phyloP scores from a whole-genome alignment of 2,888 invertebrate genomes.

The Ichneumoninae sp. region DNA sequence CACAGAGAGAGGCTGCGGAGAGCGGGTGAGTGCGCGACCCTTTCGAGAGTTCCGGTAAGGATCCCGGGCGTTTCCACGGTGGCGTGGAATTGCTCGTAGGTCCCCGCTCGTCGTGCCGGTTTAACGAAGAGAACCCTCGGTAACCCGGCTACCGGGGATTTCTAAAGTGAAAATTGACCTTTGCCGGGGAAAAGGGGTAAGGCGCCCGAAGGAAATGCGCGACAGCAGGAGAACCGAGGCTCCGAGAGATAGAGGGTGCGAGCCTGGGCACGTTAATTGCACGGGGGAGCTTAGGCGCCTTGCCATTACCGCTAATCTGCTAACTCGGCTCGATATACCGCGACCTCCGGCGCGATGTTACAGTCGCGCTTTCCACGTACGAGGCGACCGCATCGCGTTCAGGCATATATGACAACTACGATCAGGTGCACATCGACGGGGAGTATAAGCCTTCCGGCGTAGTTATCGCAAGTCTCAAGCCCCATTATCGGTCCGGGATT shows the following conservation, averaged over 20 bases:
- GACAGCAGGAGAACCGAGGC: constrained; percentile 31
- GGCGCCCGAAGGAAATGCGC: constrained; percentile 34
- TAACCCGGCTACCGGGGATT: constrained; percentile 30
- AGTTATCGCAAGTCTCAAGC: background rate
- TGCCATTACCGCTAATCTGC: constrained; percentile 74
- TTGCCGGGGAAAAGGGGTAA: constrained; percentile 32
- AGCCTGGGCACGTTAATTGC: constrained; percentile 70
- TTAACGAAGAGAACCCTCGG: constrained; percentile 31
- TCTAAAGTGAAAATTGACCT: constrained; percentile 59
- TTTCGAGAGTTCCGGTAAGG: constrained; percentile 41
- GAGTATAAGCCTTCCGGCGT: constrained; percentile 5
- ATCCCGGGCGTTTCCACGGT: constrained; percentile 14
- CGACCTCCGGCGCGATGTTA: constrained; percentile 10
- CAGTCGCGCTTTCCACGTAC: constrained; percentile 22
- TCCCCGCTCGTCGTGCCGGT: background rate
- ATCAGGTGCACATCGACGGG: background rate
- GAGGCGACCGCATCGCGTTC: constrained; percentile 22
- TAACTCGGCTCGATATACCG: constrained; percentile 70
- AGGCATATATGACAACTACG: background rate
- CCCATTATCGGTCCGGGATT: background rate
- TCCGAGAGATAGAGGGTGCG: background rate
- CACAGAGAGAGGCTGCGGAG: background rate
- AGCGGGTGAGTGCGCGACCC: constrained; percentile 8
- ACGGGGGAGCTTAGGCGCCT: constrained; percentile 68
- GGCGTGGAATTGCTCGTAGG: constrained; percentile 37